A percentile compares a stretch with the other conserved stretches of the same genome.
These are phyloP conservation scores for Dynastes tityus DNA, from an alignment of 2,888 invertebrate species.

Conservation along the genomic window DNA sequence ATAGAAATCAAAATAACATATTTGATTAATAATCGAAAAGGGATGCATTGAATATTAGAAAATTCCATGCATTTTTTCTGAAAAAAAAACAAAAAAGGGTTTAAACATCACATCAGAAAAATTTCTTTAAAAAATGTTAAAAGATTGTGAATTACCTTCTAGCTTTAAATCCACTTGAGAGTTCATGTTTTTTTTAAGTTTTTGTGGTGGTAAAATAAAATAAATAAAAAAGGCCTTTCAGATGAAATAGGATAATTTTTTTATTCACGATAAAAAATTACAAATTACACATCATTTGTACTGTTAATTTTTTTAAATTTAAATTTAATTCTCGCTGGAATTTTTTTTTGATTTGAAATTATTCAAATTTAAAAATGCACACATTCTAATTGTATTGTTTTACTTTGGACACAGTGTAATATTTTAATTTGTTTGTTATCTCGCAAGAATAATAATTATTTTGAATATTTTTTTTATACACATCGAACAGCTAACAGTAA, in stretches of 20 bases:
- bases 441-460: background rate
- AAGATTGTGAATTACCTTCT: conserved; percentile 7
- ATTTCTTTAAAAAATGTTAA: background rate
- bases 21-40: background rate
- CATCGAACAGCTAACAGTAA: background rate
- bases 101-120: conserved; percentile 12
- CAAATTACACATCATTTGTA: conserved; percentile 45
- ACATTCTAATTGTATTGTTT: background rate
- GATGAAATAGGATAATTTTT: conserved; percentile 7
- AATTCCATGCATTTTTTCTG: background rate
- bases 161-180: background rate
- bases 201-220: background rate
- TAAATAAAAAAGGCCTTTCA: background rate
- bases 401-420: conserved; percentile 29
- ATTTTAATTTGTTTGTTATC: background rate
- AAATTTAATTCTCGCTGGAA: background rate
- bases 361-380: background rate
- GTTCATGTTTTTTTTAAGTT: background rate
- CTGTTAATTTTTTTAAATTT: conserved; percentile 30
- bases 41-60: background rate
- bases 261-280: conserved; percentile 47
- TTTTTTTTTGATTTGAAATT: conserved; percentile 3
- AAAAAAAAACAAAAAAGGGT: background rate
- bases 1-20: too few relatives aligned
- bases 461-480: background rate